Evolutionary conservation across 2,797 vertebrate genomes (phyloP), one percentile per base, ranked within the genome.

Genomic region (Gephyroberyx darwinii): DNA sequence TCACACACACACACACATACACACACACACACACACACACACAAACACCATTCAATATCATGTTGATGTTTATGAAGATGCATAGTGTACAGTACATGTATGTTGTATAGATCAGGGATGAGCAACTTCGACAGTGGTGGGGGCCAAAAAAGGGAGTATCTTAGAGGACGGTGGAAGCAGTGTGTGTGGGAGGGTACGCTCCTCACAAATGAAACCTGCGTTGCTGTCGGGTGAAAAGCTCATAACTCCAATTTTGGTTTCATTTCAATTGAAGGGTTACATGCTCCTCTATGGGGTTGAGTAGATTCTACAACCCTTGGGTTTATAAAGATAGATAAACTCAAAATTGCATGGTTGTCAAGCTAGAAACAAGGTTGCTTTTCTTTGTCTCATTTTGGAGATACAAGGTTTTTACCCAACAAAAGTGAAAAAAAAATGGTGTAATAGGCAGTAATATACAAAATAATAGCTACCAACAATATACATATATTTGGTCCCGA

Each of bases 61-160:
- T 22, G 22, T 30, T 5, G 5, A 55, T 63, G 65, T 62, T 57
- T 69, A 1, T 69, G 13, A 57, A 52, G 10, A 48, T 17, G 37
- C 9, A 63, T 57, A n/a, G 57, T 22, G 54, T 61, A 26, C 47
- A 30, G 39, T 35, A 39, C 6, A 35, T 35, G 33, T 35, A 35
- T 35, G 33, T 35, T 12, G 8, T 47, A 8, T 47, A 56, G 3
- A 58, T 55, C 52, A 53, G 26, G 7, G n/a, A 57, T 13, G 59
- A 61, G 19, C 31, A 43, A 45, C 50, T 56, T 66, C 41, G n/a
- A 39, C 50, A 39, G 19, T 4, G 10, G 56, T 66, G 1, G 53
- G 30, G 10, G 8, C 37, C 37, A 39, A 39, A 9, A 39, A 39
- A 35, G 8, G 37, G 37, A 39, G 37, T 12, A 39, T 8, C 37